Base-by-base conservation (phyloP, 2,888 invertebrate genomes). In the Entomobrya multifasciata region DNA sequence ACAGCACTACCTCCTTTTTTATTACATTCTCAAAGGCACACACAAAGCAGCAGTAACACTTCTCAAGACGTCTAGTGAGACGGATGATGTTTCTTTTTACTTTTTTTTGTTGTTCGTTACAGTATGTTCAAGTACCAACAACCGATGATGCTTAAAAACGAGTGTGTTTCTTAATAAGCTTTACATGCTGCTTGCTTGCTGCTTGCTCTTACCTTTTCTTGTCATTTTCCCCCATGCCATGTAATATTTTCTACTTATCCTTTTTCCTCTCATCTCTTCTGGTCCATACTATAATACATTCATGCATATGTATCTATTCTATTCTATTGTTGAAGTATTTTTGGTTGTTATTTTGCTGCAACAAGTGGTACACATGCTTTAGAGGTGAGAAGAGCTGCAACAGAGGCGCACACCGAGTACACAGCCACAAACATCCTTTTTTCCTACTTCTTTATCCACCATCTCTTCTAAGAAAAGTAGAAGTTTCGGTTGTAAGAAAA, bases 211-310 rank as follows among this genome's bases (percentile, higher is more conserved):
- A 25, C 49, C 49, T 55, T 67, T 47, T 47, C 25, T 60, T 15
- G 15, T 13, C 22, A 49, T 49, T 49, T 49, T 72, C 36, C 41
- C 70, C 17, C 57, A 57, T 55, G 36, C 80, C 70, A 81, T 70
- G 80, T 49, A 80, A n/a, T n/a, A n/a, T n/a, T n/a, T n/a, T n/a
- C n/a, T n/a, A n/a, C 20, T 55, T 47, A 41, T 60, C 55, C 70
- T 47, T 80, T 47, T 80, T 47, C 11, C 5, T 20, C 20, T n/a
- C n/a, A n/a, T n/a, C n/a, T n/a, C n/a, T n/a, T n/a, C n/a, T n/a
- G n/a, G n/a, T n/a, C 17, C n/a, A 17, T 17, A 6, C 3, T 36
- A 41, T 30, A 57, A 74, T 52, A 36, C 22, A 25, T 79, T 65
- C 60, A 47, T 13, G n/a, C n/a, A n/a, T n/a, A n/a, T n/a, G n/a